A percentile compares a stretch with the other conserved stretches of the same genome.
These are phyloP conservation scores for Sylvia borin DNA, from an alignment of 2,797 vertebrate genomes.

Conservation along the genomic window DNA sequence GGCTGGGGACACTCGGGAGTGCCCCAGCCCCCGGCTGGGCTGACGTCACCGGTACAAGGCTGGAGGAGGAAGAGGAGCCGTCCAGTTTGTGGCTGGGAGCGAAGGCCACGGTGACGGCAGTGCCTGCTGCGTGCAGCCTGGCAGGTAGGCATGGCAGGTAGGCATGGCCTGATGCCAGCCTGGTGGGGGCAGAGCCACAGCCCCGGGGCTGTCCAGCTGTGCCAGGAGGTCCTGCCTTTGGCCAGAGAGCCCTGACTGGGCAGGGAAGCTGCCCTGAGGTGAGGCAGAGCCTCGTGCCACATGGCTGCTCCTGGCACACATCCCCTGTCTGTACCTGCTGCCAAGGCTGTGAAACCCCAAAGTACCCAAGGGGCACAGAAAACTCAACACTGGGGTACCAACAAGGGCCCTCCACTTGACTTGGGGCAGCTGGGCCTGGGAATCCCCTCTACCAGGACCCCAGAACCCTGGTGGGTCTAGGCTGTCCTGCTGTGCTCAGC, in stretches of 20 bases:
- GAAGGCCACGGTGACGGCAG: background rate
- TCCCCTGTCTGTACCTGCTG: background rate
- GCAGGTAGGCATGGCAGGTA: constrained; percentile 57
- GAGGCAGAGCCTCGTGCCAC: background rate
- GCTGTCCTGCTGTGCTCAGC: background rate
- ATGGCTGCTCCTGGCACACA: fast-evolving
- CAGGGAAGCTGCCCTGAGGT: background rate
- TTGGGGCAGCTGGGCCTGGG: background rate
- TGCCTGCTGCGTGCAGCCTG: background rate
- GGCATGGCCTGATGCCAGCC: background rate
- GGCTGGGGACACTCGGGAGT: background rate
- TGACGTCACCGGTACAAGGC: background rate
- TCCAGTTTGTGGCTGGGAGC: background rate
- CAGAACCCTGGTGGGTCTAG: background rate
- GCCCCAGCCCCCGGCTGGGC: background rate
- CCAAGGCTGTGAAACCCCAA: background rate
- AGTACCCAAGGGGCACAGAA: background rate
- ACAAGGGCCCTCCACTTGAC: fast-evolving
- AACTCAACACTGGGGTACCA: background rate
- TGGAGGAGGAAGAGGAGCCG: background rate
- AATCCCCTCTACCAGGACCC: too few relatives aligned
- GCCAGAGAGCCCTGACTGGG: background rate
- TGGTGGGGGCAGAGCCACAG: background rate
- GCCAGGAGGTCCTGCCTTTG: background rate
- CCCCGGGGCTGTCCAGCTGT: background rate